These are phyloP conservation scores for Osmerus mordax DNA, from an alignment of 2,113 vertebrate species.

Conservation along the genomic window DNA sequence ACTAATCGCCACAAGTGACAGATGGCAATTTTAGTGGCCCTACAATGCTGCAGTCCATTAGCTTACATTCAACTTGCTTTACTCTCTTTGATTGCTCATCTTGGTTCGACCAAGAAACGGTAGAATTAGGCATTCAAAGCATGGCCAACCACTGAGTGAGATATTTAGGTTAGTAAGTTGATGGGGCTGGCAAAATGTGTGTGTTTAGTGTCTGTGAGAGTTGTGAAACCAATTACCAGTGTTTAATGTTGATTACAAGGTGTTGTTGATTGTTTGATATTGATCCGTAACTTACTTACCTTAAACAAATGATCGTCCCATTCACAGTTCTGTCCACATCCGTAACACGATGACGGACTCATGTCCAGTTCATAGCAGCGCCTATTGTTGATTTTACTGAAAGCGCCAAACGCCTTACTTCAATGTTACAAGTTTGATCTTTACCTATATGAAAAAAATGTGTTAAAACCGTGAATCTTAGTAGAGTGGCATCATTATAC, in stretches of 20 bases:
- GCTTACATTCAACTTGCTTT: slow-evolving; percentile 89
- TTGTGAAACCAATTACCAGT: slow-evolving; percentile 67
- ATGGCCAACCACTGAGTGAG: slow-evolving; percentile 66
- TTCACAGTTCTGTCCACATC: slow-evolving; percentile 53
- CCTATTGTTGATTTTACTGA: slow-evolving; percentile 86
- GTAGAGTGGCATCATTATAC: slow-evolving; percentile 78
- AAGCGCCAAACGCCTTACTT: slow-evolving; percentile 98
- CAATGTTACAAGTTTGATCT: slow-evolving; percentile 72
- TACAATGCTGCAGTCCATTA: slow-evolving; percentile 99
- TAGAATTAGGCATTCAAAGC: slow-evolving; percentile 73
- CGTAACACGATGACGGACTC: slow-evolving; percentile 71
- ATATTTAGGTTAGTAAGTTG: slow-evolving; percentile 56
- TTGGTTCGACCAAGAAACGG: slow-evolving; percentile 73
- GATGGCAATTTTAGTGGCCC: slow-evolving; percentile 99
- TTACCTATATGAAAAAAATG: slow-evolving; percentile 81
- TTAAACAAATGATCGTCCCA: slow-evolving; percentile 39
- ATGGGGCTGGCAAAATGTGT: slow-evolving; percentile 54
- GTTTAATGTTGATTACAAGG: slow-evolving; percentile 59
- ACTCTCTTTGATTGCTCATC: slow-evolving; percentile 76
- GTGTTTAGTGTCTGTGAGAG: slow-evolving; percentile 63
- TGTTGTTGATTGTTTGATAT: slow-evolving; percentile 64
- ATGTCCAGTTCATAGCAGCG: slow-evolving; percentile 76
- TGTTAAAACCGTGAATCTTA: slow-evolving; percentile 84
- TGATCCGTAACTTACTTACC: slow-evolving; percentile 50
- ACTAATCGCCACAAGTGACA: slow-evolving; percentile 90